Conservation (phyloP, 2,113 vertebrate genomes). For the Pseudorectes ferrugineus region DNA sequence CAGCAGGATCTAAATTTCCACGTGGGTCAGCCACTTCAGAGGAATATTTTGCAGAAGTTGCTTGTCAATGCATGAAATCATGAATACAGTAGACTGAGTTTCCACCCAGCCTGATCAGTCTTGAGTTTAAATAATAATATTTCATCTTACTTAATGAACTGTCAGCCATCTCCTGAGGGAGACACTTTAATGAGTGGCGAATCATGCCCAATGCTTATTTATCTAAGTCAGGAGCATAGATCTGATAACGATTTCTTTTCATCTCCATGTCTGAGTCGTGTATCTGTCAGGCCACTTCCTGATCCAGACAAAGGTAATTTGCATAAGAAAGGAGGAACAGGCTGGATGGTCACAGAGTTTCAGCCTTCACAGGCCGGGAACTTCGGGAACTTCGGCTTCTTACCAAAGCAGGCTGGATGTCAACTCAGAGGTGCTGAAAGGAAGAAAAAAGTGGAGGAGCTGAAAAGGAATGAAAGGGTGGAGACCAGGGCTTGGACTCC, state of each 20-base stretch:
- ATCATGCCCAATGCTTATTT: conserved; percentile 63
- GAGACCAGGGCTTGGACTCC: neutral
- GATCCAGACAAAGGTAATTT: conserved; percentile 18
- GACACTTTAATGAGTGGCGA: conserved; percentile 55
- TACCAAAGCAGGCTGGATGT: neutral
- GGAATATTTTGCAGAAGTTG: neutral
- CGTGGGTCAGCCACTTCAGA: neutral
- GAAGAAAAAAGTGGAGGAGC: neutral
- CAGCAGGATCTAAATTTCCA: neutral
- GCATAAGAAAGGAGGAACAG: conserved; percentile 3
- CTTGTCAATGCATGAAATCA: conserved; percentile 16
- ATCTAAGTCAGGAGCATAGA: conserved; percentile 60
- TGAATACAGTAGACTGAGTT: conserved; percentile 12
- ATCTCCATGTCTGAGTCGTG: neutral
- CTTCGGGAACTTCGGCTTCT: neutral
- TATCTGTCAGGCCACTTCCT: conserved; percentile 30
- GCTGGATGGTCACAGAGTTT: conserved; percentile 1
- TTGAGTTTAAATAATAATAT: conserved; percentile 57
- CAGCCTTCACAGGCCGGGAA: neutral
- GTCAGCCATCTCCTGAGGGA: conserved; percentile 57
- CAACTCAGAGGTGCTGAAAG: neutral
- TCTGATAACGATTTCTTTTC: conserved; percentile 38
- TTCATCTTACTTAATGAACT: conserved; percentile 65
- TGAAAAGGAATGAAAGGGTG: neutral
- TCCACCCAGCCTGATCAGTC: conserved; percentile 30